Conservation (phyloP, 2,113 vertebrate genomes). For the Pontoporia blainvillei region DNA sequence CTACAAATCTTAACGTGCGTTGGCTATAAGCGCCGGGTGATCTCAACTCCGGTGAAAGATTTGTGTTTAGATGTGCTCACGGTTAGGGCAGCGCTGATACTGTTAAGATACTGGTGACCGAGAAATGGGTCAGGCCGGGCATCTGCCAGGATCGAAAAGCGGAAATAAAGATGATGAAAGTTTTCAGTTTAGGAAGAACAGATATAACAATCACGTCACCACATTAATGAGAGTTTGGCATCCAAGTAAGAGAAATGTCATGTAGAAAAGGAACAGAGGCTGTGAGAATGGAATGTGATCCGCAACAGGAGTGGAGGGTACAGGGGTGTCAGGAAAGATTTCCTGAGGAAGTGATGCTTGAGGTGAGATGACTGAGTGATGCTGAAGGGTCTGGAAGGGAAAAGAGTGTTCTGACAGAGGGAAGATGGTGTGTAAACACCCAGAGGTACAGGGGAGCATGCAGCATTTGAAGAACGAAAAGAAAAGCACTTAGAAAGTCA, state of each 20-base stretch:
- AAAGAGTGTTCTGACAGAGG: background rate
- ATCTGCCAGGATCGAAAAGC: fast-evolving
- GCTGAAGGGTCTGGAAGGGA: background rate
- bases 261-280: background rate
- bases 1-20: background rate
- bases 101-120: fast-evolving
- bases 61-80: no score
- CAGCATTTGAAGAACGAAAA: background rate
- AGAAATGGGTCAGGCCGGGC: background rate
- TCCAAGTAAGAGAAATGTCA: background rate
- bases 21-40: background rate
- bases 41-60: background rate
- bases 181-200: background rate
- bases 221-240: background rate
- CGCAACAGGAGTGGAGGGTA: background rate
- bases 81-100: no score
- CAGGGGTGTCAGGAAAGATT: background rate
- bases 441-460: background rate
- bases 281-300: background rate
- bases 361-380: fast-evolving
- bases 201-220: background rate
- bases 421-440: background rate
- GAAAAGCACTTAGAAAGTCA: background rate
- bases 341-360: background rate
- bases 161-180: background rate